Evolutionary conservation across 2,888 invertebrate species (phyloP).

Genomic region (Drosophila acutilabella): DNA sequence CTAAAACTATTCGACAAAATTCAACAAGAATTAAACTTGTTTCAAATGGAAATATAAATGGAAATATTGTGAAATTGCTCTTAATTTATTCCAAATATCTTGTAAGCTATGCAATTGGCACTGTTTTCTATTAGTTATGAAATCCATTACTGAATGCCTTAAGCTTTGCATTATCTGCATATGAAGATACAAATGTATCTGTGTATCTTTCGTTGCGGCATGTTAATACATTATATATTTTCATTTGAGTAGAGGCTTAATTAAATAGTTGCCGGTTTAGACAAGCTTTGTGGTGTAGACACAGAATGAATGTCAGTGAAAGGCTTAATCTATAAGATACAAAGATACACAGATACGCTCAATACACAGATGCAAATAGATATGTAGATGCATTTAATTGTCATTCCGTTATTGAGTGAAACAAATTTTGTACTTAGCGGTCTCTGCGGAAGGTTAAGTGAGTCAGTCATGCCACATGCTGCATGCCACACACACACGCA

Average conservation of each 20-base stretch:
- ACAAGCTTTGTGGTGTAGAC: not conserved
- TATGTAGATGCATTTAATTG: constrained; percentile 14
- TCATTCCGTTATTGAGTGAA: constrained; percentile 37
- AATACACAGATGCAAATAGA: not conserved
- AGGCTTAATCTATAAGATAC: constrained; percentile 28
- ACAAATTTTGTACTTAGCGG: constrained; percentile 45
- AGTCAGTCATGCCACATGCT: constrained; percentile 34
- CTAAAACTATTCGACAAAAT: no score
- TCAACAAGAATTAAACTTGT: not conserved
- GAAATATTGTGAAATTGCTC: not conserved
- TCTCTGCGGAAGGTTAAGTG: constrained; percentile 56
- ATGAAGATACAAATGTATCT: not conserved
- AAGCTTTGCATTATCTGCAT: not conserved
- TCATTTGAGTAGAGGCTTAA: not conserved
- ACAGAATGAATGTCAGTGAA: constrained; percentile 14
- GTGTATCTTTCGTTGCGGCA: no score
- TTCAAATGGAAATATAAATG: not conserved
- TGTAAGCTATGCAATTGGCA: constrained; percentile 1
- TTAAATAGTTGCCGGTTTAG: constrained; percentile 9
- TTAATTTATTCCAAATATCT: not conserved
- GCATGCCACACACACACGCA: constrained; percentile 9
- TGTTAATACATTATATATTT: not conserved
- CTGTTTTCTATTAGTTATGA: constrained; percentile 9
- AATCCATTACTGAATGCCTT: not conserved
- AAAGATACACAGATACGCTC: constrained; percentile 15